Percentiles rank a stretch among this genome's conserved stretches.
Evolutionary conservation across 2,888 invertebrate genomes (phyloP).

Genomic region (Elegia similella): DNA sequence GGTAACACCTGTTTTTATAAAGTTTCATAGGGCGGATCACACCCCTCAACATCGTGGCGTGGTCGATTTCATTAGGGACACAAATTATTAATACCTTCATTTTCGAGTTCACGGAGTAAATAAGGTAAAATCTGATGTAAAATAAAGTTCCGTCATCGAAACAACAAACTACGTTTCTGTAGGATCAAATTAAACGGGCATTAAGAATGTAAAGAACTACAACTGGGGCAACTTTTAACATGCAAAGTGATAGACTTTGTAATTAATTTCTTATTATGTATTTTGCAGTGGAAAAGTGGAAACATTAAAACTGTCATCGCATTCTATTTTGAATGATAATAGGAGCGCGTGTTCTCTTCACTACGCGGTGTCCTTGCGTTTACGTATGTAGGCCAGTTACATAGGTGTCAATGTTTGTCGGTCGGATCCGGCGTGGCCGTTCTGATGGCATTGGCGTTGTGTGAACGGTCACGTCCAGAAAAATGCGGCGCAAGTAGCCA

Average conservation of each 20-base stretch:
- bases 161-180: not conserved
- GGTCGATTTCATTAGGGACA: too few relatives aligned
- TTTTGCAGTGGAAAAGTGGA: constrained; percentile 24
- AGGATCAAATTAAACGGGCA: not conserved
- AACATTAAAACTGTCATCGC: constrained; percentile 39
- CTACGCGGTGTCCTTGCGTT: constrained; percentile 45
- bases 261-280: not conserved
- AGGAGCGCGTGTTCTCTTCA: constrained; percentile 25
- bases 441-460: constrained; percentile 65
- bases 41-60: too few relatives aligned
- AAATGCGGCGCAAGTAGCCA: constrained; percentile 75
- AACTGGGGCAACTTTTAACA: not conserved
- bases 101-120: too few relatives aligned
- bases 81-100: too few relatives aligned
- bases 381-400: constrained; percentile 64
- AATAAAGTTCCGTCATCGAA: not conserved
- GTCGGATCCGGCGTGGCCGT: constrained; percentile 57
- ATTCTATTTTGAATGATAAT: constrained; percentile 43
- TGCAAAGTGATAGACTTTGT: not conserved
- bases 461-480: constrained; percentile 68
- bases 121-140: constrained; percentile 38
- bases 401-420: constrained; percentile 77
- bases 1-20: constrained; percentile 35
- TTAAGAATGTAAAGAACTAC: not conserved
- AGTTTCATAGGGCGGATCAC: constrained; percentile 41